phyloP scores from a whole-genome alignment of 2,797 vertebrate species.

The Ctenopoma kingsleyae region DNA sequence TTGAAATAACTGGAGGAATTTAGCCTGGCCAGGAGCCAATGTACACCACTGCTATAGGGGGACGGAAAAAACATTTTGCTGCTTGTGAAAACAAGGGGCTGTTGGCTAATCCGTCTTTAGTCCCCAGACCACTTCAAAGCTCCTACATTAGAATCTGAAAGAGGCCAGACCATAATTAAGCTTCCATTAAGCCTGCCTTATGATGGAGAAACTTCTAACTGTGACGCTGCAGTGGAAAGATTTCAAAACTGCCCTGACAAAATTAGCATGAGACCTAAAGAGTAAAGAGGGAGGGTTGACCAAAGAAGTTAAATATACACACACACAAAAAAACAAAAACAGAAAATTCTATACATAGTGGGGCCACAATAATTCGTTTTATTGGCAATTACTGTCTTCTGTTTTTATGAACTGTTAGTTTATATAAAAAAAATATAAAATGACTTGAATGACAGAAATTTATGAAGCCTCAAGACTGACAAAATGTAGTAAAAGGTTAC shows the following conservation, averaged over 20 bases:
- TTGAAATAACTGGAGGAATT: slow-evolving; percentile 87
- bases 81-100: slow-evolving; percentile 81
- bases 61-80: slow-evolving; percentile 83
- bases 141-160: slow-evolving; percentile 80
- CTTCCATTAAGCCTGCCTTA: slow-evolving; percentile 83
- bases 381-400: neutral
- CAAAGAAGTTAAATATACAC: slow-evolving; percentile 27
- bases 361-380: neutral
- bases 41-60: slow-evolving; percentile 73
- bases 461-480: neutral
- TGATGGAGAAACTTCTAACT: slow-evolving; percentile 81
- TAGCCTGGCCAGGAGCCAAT: slow-evolving; percentile 79
- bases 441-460: neutral
- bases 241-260: slow-evolving; percentile 71
- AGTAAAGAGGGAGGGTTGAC: slow-evolving; percentile 32
- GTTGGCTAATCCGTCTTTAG: slow-evolving; percentile 82
- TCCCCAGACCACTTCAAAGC: slow-evolving; percentile 83
- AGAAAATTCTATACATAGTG: neutral
- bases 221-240: slow-evolving; percentile 84
- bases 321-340: slow-evolving; percentile 1
- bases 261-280: slow-evolving; percentile 65
- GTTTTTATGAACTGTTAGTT: neutral
- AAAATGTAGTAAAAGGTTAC: neutral
- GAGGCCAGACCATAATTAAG: slow-evolving; percentile 83
- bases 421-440: neutral